Percentiles rank a stretch among this genome's conserved stretches.
Conservation (phyloP, 2,797 vertebrate genomes). For the Pteronotus mesoamericanus region DNA sequence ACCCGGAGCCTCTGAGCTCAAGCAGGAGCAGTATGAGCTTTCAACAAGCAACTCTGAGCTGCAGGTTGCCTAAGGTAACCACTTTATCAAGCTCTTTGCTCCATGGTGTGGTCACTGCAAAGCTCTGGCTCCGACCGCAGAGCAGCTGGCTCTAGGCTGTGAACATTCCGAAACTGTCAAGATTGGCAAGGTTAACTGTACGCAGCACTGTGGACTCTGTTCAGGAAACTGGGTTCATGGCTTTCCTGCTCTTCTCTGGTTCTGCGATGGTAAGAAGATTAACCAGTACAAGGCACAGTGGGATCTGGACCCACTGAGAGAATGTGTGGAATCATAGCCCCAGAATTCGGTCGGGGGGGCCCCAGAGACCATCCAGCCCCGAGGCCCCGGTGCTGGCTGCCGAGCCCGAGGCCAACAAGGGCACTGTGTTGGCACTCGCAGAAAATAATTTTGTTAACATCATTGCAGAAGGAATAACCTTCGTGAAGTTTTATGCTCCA, state of each 20-base stretch:
- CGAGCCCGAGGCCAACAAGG: constrained; percentile 79
- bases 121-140: constrained; percentile 95
- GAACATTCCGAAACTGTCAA: constrained; percentile 91
- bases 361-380: neutral
- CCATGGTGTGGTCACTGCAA: constrained; percentile 99
- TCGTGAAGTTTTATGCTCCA: constrained; percentile 96
- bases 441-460: constrained; percentile 91
- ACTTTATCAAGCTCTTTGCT: constrained; percentile 98
- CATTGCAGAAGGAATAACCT: constrained; percentile 90
- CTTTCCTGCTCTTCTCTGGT: constrained; percentile 96
- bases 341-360: constrained; percentile 75
- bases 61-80: constrained; percentile 92
- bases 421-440: constrained; percentile 87
- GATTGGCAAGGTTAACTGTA: constrained; percentile 97
- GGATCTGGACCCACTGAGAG: constrained; percentile 94
- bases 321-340: constrained; percentile 90
- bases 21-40: constrained; percentile 95
- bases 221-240: constrained; percentile 93
- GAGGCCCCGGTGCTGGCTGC: constrained; percentile 60
- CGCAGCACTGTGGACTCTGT: constrained; percentile 92
- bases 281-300: constrained; percentile 97
- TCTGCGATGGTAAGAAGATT: constrained; percentile 91
- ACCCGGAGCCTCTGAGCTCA: constrained; percentile 88
- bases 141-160: constrained; percentile 91
- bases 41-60: constrained; percentile 88